Base-by-base conservation (phyloP, 2,797 vertebrate genomes). In the Karalla daura region DNA sequence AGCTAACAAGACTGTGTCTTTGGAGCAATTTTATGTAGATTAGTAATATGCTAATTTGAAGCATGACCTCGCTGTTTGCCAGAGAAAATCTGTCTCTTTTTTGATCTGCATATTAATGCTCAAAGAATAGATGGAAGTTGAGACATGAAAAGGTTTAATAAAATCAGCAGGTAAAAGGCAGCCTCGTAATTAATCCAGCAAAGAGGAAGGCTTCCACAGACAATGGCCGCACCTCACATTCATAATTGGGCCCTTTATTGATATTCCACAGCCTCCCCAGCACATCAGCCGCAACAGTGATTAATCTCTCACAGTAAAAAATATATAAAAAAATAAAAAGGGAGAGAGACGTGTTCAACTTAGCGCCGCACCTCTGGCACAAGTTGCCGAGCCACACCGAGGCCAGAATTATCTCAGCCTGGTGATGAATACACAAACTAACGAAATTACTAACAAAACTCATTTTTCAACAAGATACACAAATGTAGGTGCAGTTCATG, bases 41-140 rank as follows among this genome's bases (percentile, higher is more conserved):
- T 87, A 91, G 89, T 85, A 83, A 78, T 86, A 89, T 92, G 89
- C 80, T 87, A 90, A 92, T 91, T 81, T 61, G 41, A 82, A 80
- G 84, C 80, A 61, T 85, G 84, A 87, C 88, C 88, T 90, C 83
- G 62, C 79, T 90, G 86, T 92, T 92, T 92, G 89, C 86, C 74
- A 47, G 84, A 56, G 80, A 91, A 91, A 89, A 83, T 83, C 77
- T 65, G 64, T 88, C 85, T 81, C 75, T 71, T 80, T 84, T 91
- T 89, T 89, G 84, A 91, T 92, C 89, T 90, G 89, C 89, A 92
- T 92, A 92, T 92, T 92, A 91, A 92, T 91, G 84, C 59, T 40
- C 72, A 60, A 82, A 81, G 87, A 86, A 78, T 67, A 85, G 89
- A 90, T 88, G 79, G 88, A 88, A 83, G 81, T 78, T 63, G 81